A percentile compares a stretch with the other conserved stretches of the same genome.
Conservation (phyloP, 2,113 vertebrate genomes). For the Mustela lutreola region DNA sequence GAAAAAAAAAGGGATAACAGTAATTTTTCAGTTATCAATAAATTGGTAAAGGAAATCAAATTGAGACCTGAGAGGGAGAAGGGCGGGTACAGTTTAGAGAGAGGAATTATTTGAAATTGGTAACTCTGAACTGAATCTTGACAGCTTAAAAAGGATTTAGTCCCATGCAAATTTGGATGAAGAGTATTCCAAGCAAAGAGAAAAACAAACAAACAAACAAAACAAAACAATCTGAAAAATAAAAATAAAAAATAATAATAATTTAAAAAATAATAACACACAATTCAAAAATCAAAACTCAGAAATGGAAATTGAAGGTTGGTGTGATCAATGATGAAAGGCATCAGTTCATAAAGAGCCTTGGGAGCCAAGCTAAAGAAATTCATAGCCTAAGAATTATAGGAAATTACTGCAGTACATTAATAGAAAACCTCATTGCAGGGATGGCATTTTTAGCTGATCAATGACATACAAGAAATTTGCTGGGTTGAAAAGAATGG, state of each 20-base stretch:
- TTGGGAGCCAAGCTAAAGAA: background rate
- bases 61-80: background rate
- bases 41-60: constrained; percentile 8
- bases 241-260: background rate
- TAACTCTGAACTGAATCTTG: background rate
- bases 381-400: background rate
- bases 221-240: background rate
- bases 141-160: background rate
- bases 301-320: background rate
- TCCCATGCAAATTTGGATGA: background rate
- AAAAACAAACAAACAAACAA: background rate
- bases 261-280: background rate
- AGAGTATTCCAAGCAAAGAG: background rate
- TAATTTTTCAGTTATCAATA: background rate
- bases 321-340: background rate
- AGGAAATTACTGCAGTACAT: background rate
- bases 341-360: background rate
- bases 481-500: background rate
- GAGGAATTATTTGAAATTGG: background rate
- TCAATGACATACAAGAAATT: background rate
- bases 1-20: background rate
- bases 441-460: background rate
- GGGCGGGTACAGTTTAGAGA: background rate
- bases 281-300: background rate
- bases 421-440: background rate